Evolutionary conservation across 2,888 invertebrate species (phyloP).

Genomic region (Mamestra brassicae): DNA sequence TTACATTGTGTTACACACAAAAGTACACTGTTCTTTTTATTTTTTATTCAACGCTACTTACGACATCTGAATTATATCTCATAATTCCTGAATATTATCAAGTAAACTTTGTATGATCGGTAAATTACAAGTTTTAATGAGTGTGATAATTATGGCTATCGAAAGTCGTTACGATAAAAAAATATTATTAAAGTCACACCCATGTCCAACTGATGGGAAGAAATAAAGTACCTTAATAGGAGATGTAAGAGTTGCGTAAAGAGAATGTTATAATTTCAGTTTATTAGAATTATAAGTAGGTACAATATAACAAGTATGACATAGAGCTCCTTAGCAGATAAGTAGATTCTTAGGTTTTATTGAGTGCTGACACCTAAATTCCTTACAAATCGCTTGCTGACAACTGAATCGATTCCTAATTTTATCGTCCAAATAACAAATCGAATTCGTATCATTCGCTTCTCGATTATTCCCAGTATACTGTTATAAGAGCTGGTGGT

Average conservation of each 20-base stretch:
- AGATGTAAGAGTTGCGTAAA: background rate
- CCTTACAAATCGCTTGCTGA: background rate
- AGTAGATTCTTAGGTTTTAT: background rate
- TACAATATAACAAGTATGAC: no score
- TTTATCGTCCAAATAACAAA: slow-evolving; percentile 22
- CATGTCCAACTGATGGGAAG: background rate
- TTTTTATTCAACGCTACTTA: slow-evolving; percentile 26
- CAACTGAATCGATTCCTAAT: slow-evolving; percentile 15
- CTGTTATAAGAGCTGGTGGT: slow-evolving; percentile 73
- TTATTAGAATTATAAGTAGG: no score
- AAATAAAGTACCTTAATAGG: background rate
- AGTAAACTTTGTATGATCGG: slow-evolving; percentile 1
- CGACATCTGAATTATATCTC: slow-evolving; percentile 13
- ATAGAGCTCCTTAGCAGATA: no score
- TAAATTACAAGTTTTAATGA: slow-evolving; percentile 18
- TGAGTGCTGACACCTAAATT: background rate
- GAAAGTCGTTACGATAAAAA: background rate
- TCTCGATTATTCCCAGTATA: slow-evolving; percentile 75
- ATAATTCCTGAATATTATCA: slow-evolving; percentile 9
- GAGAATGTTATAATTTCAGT: background rate
- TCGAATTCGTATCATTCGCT: slow-evolving; percentile 11
- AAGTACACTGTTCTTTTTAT: slow-evolving; percentile 47
- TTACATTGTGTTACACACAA: slow-evolving; percentile 53
- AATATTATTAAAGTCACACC: background rate
- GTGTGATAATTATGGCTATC: background rate